Evolutionary conservation across 2,113 vertebrate genomes (phyloP).

Genomic region (Alouatta palliata): DNA sequence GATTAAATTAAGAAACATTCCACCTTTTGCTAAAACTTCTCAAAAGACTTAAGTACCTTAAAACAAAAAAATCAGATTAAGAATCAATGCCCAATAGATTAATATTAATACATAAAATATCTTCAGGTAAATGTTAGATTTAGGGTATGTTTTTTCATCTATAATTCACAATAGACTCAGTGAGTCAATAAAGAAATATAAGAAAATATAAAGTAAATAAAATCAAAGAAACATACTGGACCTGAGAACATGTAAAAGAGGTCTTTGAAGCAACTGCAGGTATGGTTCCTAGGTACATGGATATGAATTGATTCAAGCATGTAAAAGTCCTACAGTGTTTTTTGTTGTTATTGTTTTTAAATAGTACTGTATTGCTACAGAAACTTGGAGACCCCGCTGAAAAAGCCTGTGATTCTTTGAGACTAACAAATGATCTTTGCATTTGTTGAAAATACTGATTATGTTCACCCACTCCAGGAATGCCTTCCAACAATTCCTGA

Average conservation of each 20-base stretch:
- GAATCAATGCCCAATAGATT: not conserved
- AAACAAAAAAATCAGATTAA: conserved; percentile 21
- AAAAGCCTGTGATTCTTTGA: not conserved
- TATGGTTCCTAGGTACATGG: not conserved
- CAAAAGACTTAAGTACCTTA: not conserved
- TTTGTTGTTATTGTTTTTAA: not conserved
- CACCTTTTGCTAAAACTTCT: not conserved
- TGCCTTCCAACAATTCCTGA: not conserved
- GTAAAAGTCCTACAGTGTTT: not conserved
- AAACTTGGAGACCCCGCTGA: not conserved
- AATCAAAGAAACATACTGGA: not conserved
- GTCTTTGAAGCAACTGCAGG: not conserved
- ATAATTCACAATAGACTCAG: not conserved
- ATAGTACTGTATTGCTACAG: not conserved
- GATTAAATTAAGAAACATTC: not conserved
- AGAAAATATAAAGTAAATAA: not conserved
- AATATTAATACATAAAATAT: not conserved
- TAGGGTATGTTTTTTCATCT: not conserved
- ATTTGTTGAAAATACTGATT: conserved; percentile 16
- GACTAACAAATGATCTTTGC: conserved; percentile 38
- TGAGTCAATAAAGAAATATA: not conserved
- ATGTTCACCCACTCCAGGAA: not conserved
- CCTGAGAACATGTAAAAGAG: not conserved
- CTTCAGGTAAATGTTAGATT: not conserved
- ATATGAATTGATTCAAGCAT: not conserved